Conservation (phyloP, 1,140 invertebrate species). For the Drosophila pandora region DNA sequence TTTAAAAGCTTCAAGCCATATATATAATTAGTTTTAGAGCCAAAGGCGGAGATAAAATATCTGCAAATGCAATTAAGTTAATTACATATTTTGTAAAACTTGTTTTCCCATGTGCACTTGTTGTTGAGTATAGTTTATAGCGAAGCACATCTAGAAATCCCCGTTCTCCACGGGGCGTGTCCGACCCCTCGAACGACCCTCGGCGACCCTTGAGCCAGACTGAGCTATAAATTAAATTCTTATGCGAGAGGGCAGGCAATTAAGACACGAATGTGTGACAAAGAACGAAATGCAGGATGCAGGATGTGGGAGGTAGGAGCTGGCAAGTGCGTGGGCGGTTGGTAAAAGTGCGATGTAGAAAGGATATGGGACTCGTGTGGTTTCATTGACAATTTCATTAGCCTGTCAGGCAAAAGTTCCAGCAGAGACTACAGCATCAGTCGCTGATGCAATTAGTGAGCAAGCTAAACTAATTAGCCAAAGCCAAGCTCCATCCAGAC, state of each 20-base stretch:
- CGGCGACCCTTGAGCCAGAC: conserved; percentile 43
- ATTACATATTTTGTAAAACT: background rate
- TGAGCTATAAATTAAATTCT: conserved; percentile 77
- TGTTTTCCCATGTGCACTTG: conserved; percentile 26
- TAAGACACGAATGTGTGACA: conserved; percentile 51
- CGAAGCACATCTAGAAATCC: conserved; percentile 26
- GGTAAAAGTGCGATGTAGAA: background rate
- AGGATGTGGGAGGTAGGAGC: background rate
- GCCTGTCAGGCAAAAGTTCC: conserved; percentile 43
- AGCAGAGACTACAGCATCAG: conserved; percentile 30
- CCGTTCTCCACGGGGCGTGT: conserved; percentile 32
- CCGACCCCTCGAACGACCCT: conserved; percentile 1
- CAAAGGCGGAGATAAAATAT: background rate
- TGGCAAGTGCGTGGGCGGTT: background rate
- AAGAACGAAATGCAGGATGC: conserved; percentile 1
- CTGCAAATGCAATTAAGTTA: background rate
- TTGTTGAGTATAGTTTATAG: conserved; percentile 47
- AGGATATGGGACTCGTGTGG: conserved; percentile 31
- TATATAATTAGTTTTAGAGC: background rate
- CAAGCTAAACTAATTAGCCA: conserved; percentile 70
- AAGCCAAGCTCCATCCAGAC: conserved; percentile 31
- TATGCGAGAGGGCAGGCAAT: conserved; percentile 58
- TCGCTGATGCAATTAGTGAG: conserved; percentile 63
- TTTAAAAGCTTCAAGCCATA: background rate
- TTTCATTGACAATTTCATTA: conserved; percentile 75